Base-by-base conservation (phyloP, 1,140 invertebrate genomes). In the Heliconius hewitsoni region DNA sequence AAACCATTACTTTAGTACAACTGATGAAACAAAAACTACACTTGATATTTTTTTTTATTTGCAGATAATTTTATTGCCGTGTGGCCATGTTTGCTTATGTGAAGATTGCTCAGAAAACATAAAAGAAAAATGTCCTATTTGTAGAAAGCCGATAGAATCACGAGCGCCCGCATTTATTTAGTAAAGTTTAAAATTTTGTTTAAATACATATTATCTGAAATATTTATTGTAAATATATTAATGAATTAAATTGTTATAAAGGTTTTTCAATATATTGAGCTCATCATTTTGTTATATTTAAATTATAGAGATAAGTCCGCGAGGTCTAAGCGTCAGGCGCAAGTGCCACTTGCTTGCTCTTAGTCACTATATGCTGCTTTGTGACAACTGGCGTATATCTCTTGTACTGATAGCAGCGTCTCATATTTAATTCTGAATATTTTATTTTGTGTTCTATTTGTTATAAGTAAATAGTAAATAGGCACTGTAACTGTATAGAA, bases 51-150 rank as follows among this genome's bases (percentile, higher is more conserved):
- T 30, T 27, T 66, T 30, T 27, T 0, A 60, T 66, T 66, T 27
- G 3, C 87, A 97, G 96, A 96, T 98, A 27, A 97, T 98, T 85
- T 86, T 98, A 55, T 89, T 98, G 76, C 97, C 97, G 1, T 98
- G 97, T 90, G 97, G 97, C 0, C 97, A 98, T 89, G 97, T 98
- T 0, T 97, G 97, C 82, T 90, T 98, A 52, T 98, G 97, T 86
- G 97, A 97, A 93, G 97, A 98, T 89, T 98, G 97, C 88, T 96
- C 96, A 3, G 95, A 96, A 74, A 95, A 96, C 84, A 97, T 98
- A 74, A 93, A 89, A 19, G 91, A 95, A 73, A 89, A 90, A 57
- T 98, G 97, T 87, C 97, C 97, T 6, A 95, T 98, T 52, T 98
- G 97, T 88, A 95, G 97, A 78, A 91, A 95, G 77, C 82, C 86